These are phyloP conservation scores for Operophtera brumata DNA, from an alignment of 2,888 invertebrate genomes.

Conservation along the genomic window DNA sequence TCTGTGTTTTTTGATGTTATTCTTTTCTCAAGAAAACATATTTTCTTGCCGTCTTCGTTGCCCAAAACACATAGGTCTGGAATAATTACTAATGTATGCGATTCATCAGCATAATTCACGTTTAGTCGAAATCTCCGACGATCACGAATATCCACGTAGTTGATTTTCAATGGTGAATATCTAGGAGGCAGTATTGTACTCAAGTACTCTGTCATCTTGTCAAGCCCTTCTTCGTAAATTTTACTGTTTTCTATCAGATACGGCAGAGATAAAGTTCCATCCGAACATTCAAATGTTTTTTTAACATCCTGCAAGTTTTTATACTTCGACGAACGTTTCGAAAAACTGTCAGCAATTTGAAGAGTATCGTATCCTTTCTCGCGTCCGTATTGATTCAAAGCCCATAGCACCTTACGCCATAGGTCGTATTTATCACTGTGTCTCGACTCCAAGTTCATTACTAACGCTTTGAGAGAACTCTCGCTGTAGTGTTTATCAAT, in stretches of 20 bases:
- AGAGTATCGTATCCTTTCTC: slow-evolving; percentile 13
- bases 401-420: slow-evolving; percentile 16
- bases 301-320: slow-evolving; percentile 12
- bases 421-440: slow-evolving; percentile 10
- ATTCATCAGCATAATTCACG: slow-evolving; percentile 4
- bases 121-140: slow-evolving; percentile 2
- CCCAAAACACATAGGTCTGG: slow-evolving; percentile 6
- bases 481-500: slow-evolving; percentile 6
- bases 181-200: not conserved
- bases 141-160: slow-evolving; percentile 6
- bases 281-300: slow-evolving; percentile 14
- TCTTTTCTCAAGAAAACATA: slow-evolving; percentile 2
- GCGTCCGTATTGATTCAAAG: slow-evolving; percentile 11
- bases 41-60: not conserved
- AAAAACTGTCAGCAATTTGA: slow-evolving; percentile 10
- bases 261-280: slow-evolving; percentile 11
- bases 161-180: not conserved
- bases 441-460: slow-evolving; percentile 10
- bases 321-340: slow-evolving; percentile 8
- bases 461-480: slow-evolving; percentile 10
- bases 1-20: not conserved
- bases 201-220: not conserved
- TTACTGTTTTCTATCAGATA: slow-evolving; percentile 13
- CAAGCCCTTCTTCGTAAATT: slow-evolving; percentile 12
- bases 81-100: slow-evolving; percentile 7